Percentiles rank a stretch among this genome's conserved stretches.
These are phyloP conservation scores for Achroia grisella DNA, from an alignment of 1,140 invertebrate genomes.

Conservation along the genomic window DNA sequence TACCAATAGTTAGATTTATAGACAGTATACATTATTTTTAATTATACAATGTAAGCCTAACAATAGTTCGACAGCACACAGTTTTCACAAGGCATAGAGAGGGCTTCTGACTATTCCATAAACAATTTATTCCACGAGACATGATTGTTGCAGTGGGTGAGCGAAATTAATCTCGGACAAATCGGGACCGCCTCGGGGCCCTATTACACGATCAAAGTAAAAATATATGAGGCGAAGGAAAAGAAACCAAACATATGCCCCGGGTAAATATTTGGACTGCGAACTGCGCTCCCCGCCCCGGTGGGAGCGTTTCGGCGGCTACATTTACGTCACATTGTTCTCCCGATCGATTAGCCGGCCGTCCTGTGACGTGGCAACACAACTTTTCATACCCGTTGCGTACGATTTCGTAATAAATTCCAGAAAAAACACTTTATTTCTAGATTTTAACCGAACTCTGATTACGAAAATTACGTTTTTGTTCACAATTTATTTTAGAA, in stretches of 20 bases:
- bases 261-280: constrained; percentile 61
- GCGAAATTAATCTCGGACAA: constrained; percentile 60
- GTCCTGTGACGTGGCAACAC: constrained; percentile 37
- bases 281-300: constrained; percentile 21
- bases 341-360: constrained; percentile 57
- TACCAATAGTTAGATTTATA: too few relatives aligned
- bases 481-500: constrained; percentile 6
- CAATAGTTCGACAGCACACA: too few relatives aligned
- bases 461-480: constrained; percentile 8
- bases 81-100: background rate
- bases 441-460: background rate
- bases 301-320: constrained; percentile 13
- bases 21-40: too few relatives aligned
- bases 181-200: constrained; percentile 47
- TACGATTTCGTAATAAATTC: constrained; percentile 26
- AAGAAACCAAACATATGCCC: constrained; percentile 70
- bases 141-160: constrained; percentile 18
- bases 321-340: constrained; percentile 65
- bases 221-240: constrained; percentile 68
- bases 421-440: constrained; percentile 6
- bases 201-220: constrained; percentile 59
- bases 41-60: too few relatives aligned
- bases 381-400: constrained; percentile 41
- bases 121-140: constrained; percentile 15
- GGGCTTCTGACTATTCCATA: constrained; percentile 2